Evolutionary conservation across 2,888 invertebrate species (phyloP).

Genomic region (Patella ulyssiponensis): DNA sequence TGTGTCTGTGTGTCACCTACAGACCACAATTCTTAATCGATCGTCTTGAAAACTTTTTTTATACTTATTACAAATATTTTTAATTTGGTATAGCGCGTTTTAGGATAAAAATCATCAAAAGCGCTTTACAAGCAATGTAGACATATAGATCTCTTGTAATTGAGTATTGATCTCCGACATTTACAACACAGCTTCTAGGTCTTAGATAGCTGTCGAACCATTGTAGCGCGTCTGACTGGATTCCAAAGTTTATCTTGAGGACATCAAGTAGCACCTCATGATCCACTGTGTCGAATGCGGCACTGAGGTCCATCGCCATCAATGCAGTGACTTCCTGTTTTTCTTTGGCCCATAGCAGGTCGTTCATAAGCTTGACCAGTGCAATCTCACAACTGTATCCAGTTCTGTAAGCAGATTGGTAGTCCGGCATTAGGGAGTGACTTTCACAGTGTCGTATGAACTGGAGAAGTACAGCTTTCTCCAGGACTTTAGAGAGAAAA

Average conservation of each 20-base stretch:
- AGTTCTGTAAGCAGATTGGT: conserved; percentile 8
- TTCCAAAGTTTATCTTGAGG: conserved; percentile 13
- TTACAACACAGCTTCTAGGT: neutral
- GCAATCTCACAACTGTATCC: conserved; percentile 14
- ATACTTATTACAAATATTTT: too few species aligned
- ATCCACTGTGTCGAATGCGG: neutral
- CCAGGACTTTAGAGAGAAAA: too few species aligned
- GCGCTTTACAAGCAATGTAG: too few species aligned
- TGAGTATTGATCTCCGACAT: conserved; percentile 12
- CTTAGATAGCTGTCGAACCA: conserved; percentile 3
- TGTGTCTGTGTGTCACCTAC: too few species aligned
- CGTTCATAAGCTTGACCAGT: conserved; percentile 10
- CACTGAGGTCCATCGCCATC: neutral
- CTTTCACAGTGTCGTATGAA: conserved; percentile 12
- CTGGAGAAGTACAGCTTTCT: too few species aligned
- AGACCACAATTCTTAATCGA: too few species aligned
- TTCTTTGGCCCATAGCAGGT: conserved; percentile 13
- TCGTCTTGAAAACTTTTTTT: too few species aligned
- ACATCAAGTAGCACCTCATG: conserved; percentile 15
- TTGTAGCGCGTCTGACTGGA: neutral
- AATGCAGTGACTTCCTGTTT: conserved; percentile 13
- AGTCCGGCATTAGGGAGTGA: neutral
- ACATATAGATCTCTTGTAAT: too few species aligned
- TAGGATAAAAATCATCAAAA: too few species aligned
- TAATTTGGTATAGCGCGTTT: too few species aligned